Evolutionary conservation across 2,797 vertebrate genomes (phyloP).

Genomic region (Spondyliosoma cantharus): DNA sequence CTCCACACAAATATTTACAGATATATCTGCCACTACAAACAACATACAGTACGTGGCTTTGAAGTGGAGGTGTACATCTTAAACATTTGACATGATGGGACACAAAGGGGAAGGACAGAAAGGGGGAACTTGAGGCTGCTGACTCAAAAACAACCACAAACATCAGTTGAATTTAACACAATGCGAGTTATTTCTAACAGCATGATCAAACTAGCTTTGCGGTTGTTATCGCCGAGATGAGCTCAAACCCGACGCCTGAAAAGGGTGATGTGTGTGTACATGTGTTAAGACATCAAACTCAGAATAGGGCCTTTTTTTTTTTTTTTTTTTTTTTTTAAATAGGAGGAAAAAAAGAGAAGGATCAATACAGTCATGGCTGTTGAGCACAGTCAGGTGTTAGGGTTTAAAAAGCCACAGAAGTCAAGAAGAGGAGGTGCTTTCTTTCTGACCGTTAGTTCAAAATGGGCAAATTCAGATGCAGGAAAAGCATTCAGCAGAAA

Average conservation of each 20-base stretch:
- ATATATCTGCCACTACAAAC: slow-evolving; percentile 39
- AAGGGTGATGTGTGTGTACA: neutral
- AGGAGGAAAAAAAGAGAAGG: slow-evolving; percentile 61
- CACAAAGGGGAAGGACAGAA: slow-evolving; percentile 50
- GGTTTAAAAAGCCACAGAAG: slow-evolving; percentile 68
- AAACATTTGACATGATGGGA: slow-evolving; percentile 18
- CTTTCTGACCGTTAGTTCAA: slow-evolving; percentile 43
- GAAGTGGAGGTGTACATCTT: slow-evolving; percentile 22
- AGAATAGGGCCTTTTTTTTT: slow-evolving; percentile 80
- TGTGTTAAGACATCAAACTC: slow-evolving; percentile 68
- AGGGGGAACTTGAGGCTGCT: slow-evolving; percentile 42
- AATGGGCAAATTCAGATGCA: slow-evolving; percentile 50
- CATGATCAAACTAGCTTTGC: slow-evolving; percentile 14
- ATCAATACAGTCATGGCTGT: slow-evolving; percentile 58
- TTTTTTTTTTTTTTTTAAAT: slow-evolving; percentile 11
- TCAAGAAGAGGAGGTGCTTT: slow-evolving; percentile 46
- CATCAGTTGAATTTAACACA: neutral
- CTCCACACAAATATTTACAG: slow-evolving; percentile 65
- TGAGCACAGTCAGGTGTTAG: slow-evolving; percentile 73
- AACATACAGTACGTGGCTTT: slow-evolving; percentile 36
- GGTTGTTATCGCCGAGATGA: neutral
- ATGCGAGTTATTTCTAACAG: slow-evolving; percentile 1
- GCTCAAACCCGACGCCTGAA: slow-evolving; percentile 14
- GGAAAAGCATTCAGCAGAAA: slow-evolving; percentile 42
- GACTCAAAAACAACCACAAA: slow-evolving; percentile 33